Conservation (phyloP, 2,113 vertebrate genomes). For the Macroglossus sobrinus region DNA sequence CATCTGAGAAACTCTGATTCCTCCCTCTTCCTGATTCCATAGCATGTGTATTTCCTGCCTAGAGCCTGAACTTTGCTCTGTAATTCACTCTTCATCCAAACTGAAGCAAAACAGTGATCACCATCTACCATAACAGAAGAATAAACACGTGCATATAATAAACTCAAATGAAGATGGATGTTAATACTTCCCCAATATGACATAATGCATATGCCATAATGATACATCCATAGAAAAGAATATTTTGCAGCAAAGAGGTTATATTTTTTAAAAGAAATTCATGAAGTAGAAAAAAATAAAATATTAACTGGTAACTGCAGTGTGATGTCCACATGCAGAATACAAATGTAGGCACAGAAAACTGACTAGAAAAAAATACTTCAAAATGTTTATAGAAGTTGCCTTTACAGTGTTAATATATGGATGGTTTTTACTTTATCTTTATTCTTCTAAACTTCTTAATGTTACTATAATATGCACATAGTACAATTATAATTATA, state of each 20-base stretch:
- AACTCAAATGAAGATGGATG: not conserved
- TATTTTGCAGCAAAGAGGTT: not conserved
- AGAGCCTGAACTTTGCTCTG: not conserved
- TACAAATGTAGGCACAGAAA: not conserved
- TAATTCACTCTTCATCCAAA: not conserved
- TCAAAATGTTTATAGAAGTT: not conserved
- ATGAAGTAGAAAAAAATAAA: not conserved
- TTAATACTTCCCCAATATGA: not conserved
- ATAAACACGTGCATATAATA: accelerated
- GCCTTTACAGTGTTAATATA: not conserved
- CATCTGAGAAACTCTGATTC: not conserved
- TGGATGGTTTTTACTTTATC: not conserved
- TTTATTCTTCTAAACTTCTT: not conserved
- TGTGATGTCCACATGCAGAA: not conserved
- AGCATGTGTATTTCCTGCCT: not conserved
- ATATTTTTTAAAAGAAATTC: not conserved
- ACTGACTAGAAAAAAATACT: not conserved
- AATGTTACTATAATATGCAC: not conserved
- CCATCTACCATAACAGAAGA: not conserved
- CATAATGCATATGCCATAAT: not conserved
- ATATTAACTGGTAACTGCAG: not conserved
- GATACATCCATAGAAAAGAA: not conserved
- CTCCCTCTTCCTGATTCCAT: not conserved
- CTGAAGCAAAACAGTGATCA: not conserved
- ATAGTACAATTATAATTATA: not conserved